Conservation (phyloP, 1,140 invertebrate species). For the Anthonomus grandis region DNA sequence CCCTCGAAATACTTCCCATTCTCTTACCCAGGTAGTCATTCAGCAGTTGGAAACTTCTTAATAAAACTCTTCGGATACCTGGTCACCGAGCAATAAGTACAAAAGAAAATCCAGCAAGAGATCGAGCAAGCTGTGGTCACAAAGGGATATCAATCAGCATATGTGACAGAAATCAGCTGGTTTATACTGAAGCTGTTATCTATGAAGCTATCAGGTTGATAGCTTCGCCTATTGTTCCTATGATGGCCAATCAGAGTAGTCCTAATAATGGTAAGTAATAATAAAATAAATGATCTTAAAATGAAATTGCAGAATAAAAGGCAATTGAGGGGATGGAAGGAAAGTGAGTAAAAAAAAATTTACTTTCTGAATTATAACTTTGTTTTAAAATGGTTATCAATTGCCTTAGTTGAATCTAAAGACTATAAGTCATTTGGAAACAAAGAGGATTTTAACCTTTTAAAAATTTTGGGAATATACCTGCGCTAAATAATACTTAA, state of each 20-base stretch:
- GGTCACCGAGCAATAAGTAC: conserved; percentile 57
- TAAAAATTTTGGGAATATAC: no score
- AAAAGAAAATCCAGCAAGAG: conserved; percentile 63
- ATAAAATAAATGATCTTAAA: no score
- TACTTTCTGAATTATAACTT: no score
- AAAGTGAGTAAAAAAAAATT: no score
- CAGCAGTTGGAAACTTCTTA: conserved; percentile 76
- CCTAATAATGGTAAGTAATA: conserved; percentile 60
- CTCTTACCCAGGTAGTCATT: conserved; percentile 80
- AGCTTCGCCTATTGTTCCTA: conserved; percentile 86
- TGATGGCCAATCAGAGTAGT: conserved; percentile 76
- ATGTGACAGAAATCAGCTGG: conserved; percentile 61
- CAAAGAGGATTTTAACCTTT: no score
- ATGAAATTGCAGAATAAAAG: no score
- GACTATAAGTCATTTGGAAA: no score
- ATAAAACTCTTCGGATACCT: conserved; percentile 56
- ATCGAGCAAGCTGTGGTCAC: conserved; percentile 52
- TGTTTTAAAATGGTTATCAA: no score
- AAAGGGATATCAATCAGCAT: conserved; percentile 33
- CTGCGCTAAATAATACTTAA: no score
- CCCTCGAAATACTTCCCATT: neutral
- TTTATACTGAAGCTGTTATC: conserved; percentile 78
- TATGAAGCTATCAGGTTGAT: conserved; percentile 74
- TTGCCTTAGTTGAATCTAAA: no score
- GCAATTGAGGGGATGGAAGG: no score